phyloP scores from a whole-genome alignment of 2,797 vertebrate genomes.

The Chelonia mydas region DNA sequence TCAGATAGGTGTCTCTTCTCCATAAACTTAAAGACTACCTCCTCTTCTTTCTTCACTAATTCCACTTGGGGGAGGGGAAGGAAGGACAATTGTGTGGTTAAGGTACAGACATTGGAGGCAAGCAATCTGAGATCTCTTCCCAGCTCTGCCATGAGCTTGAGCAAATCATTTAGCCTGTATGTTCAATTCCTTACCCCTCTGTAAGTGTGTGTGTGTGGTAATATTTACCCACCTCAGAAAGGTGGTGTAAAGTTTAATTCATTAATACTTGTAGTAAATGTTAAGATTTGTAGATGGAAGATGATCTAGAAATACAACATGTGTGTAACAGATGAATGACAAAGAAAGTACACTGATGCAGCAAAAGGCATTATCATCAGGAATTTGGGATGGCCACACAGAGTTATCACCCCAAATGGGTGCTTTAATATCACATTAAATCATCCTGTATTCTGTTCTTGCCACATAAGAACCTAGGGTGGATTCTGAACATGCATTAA shows the following conservation, averaged over 20 bases:
- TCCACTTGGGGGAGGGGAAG: not conserved
- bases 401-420: fast-evolving
- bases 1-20: not conserved
- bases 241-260: not conserved
- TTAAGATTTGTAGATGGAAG: not conserved
- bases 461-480: not conserved
- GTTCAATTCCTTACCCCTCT: fast-evolving
- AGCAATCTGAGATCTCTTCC: not conserved
- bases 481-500: not conserved
- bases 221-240: fast-evolving
- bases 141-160: no score
- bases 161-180: not conserved
- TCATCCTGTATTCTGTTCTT: not conserved
- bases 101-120: fast-evolving
- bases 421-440: fast-evolving
- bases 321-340: not conserved
- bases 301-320: not conserved
- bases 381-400: not conserved
- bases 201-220: no score
- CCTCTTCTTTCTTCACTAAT: not conserved
- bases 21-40: fast-evolving
- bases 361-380: not conserved
- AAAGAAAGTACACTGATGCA: not conserved
- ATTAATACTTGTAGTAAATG: not conserved
- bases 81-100: not conserved